Percentiles rank a stretch among this genome's conserved stretches.
Conservation (phyloP, 1,140 invertebrate species). For the Rhynchophorus ferrugineus region DNA sequence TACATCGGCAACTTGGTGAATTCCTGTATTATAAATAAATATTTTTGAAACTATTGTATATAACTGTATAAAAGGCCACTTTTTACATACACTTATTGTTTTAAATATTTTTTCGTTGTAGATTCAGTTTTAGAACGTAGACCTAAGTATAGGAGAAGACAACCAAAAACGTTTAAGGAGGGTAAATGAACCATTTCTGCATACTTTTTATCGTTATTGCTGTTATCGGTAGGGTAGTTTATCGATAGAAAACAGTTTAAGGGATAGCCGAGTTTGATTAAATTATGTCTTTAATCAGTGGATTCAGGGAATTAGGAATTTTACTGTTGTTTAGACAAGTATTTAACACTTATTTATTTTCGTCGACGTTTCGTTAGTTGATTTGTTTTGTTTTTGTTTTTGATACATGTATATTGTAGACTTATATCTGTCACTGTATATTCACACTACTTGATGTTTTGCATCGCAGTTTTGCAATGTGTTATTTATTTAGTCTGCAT, state of each 20-base stretch:
- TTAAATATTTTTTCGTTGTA: constrained; percentile 40
- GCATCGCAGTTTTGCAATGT: too few relatives aligned
- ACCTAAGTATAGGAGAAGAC: constrained; percentile 45
- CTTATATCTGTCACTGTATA: too few relatives aligned
- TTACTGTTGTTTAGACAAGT: neutral
- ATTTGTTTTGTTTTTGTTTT: too few relatives aligned
- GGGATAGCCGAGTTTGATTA: neutral
- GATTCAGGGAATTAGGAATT: neutral
- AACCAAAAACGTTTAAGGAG: constrained; percentile 49
- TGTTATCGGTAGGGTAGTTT: constrained; percentile 13
- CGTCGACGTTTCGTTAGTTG: too few relatives aligned
- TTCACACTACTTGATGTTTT: too few relatives aligned
- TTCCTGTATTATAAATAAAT: neutral
- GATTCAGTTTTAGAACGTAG: constrained; percentile 46
- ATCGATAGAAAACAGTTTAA: neutral
- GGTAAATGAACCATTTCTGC: constrained; percentile 41
- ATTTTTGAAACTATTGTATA: neutral
- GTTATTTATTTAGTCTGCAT: too few relatives aligned
- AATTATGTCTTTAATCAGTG: neutral
- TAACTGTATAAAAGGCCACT: neutral
- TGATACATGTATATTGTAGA: too few relatives aligned
- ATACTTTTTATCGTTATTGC: neutral
- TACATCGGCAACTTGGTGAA: too few relatives aligned
- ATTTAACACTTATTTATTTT: neutral
- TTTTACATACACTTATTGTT: constrained; percentile 10